Base-by-base conservation (phyloP, 2,797 vertebrate species). In the Champsocephalus esox region DNA sequence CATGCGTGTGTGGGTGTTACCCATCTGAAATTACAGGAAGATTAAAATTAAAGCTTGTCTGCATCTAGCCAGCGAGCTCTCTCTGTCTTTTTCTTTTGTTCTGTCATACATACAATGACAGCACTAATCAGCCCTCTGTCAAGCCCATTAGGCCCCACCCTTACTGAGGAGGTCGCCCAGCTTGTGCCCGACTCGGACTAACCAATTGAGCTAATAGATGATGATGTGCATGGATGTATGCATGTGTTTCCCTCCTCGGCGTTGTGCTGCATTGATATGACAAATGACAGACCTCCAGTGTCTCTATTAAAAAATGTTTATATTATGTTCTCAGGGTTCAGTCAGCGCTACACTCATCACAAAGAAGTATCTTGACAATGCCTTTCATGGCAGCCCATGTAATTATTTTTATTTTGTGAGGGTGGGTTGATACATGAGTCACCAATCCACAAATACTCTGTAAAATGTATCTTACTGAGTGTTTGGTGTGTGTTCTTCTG, bases 31-130 rank as follows among this genome's bases (percentile, higher is more conserved):
- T 88, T 87, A 89, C 81, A 79, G 86, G 57, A 75, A 83, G 75
- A 89, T 88, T 84, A 80, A 89, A 91, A 87, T 82, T 66, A 85
- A 90, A 90, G 84, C 86, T 75, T 66, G 87, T 88, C 75, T 88
- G 81, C 81, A 83, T 87, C 70, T 38, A 88, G 75, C 86, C 66
- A 81, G 66, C 58, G 38, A 75, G 45, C 66, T 65, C 55, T 32
- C 72, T 64, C 16, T 56, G 51, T 80, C 52, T 81, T 61, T 81
- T 61, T 48, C 56, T 59, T 52, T 56, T 63, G 66, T 63, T 55
- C 51, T 34, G 58, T 63, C 68, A 70, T 32, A 66, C 38, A 69
- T 65, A 74, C 65, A 64, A 44, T 62, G 83, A 86, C 84, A 80
- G 73, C 71, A 82, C 77, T 88, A 88, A 90, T 90, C 89, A 89